A percentile compares a stretch with the other conserved stretches of the same genome.
Evolutionary conservation across 2,888 invertebrate genomes (phyloP).

Genomic region (Cataglyphis cursor): DNA sequence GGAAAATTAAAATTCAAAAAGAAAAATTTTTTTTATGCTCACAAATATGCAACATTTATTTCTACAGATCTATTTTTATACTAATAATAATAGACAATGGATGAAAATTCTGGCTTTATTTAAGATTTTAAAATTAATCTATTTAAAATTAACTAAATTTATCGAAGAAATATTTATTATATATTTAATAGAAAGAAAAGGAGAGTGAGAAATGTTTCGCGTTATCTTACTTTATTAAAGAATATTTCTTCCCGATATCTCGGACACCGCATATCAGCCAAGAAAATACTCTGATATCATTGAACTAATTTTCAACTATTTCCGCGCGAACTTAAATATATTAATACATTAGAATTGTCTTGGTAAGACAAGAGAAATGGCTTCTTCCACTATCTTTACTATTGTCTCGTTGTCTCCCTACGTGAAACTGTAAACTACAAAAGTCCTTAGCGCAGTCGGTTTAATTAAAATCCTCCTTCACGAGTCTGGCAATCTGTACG

Average conservation of each 20-base stretch:
- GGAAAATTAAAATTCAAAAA: conserved; percentile 8
- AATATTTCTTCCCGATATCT: not conserved
- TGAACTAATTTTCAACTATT: conserved; percentile 23
- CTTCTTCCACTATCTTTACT: conserved; percentile 35
- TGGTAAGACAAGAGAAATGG: conserved; percentile 27
- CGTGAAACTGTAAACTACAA: conserved; percentile 74
- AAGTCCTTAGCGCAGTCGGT: conserved; percentile 74
- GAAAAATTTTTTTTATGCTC: not conserved
- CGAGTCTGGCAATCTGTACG: conserved; percentile 50
- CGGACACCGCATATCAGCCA: not conserved
- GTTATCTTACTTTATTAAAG: conserved; percentile 15
- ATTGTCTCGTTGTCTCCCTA: conserved; percentile 45
- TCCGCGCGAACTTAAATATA: conserved; percentile 12
- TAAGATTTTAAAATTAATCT: too few species aligned
- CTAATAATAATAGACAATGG: conserved; percentile 1
- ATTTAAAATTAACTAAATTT: not conserved
- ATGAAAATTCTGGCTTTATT: not conserved
- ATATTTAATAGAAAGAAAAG: not conserved
- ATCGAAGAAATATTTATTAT: not conserved
- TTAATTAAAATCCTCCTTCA: conserved; percentile 81
- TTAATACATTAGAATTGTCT: conserved; percentile 17
- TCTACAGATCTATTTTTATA: not conserved
- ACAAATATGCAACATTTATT: not conserved
- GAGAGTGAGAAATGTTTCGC: not conserved
- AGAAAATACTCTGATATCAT: conserved; percentile 10